Evolutionary conservation across 1,140 invertebrate species (phyloP).

Genomic region (Nymphalis io): DNA sequence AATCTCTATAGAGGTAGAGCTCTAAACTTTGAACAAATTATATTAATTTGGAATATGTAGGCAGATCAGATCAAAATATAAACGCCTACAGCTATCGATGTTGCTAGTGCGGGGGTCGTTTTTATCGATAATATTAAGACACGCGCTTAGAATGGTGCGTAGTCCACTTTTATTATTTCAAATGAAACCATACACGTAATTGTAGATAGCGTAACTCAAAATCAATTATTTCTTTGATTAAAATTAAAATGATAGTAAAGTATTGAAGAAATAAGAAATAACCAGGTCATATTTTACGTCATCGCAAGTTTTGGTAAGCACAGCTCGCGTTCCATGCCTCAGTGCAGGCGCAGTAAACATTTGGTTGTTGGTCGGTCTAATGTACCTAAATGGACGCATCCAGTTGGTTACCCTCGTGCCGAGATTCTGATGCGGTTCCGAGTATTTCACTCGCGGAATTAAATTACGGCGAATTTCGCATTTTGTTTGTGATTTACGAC

Average conservation of each 20-base stretch:
- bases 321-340: not conserved
- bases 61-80: no score
- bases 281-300: not conserved
- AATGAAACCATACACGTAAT: no score
- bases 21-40: no score
- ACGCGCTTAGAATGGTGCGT: no score
- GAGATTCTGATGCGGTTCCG: constrained; percentile 33
- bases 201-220: no score
- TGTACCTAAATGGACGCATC: constrained; percentile 37
- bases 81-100: no score
- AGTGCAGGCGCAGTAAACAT: constrained; percentile 41
- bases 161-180: no score
- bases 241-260: not conserved
- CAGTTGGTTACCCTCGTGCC: constrained; percentile 33
- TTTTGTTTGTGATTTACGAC: constrained; percentile 24
- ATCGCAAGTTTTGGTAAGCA: not conserved
- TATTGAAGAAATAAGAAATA: not conserved
- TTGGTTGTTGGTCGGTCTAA: constrained; percentile 35
- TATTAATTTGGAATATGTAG: no score
- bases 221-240: no score
- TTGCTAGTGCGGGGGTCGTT: no score
- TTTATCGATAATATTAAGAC: no score
- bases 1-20: no score
- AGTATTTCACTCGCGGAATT: constrained; percentile 26
- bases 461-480: constrained; percentile 19